Evolutionary conservation across 2,888 invertebrate species (phyloP).

Genomic region (Apamea monoglypha): DNA sequence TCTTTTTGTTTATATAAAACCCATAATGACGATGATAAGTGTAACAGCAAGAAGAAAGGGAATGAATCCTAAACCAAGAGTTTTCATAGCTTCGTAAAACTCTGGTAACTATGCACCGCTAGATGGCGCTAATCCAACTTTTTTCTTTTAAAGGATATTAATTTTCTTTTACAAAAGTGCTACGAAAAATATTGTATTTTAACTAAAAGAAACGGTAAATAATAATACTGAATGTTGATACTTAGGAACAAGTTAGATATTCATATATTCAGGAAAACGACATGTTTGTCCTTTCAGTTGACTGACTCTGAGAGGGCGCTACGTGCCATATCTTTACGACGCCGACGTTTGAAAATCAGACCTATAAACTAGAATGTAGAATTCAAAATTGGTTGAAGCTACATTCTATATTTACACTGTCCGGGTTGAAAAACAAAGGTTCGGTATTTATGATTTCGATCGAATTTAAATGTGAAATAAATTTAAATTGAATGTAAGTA

Average conservation of each 20-base stretch:
- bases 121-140: slow-evolving; percentile 53
- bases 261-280: slow-evolving; percentile 47
- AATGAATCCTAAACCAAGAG: neutral
- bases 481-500: slow-evolving; percentile 30
- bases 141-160: neutral
- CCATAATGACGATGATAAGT: neutral
- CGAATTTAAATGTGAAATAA: slow-evolving; percentile 48
- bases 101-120: slow-evolving; percentile 34
- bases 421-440: slow-evolving; percentile 56
- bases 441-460: slow-evolving; percentile 45
- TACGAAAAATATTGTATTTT: neutral
- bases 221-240: neutral
- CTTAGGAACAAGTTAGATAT: slow-evolving; percentile 16
- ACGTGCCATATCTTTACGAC: neutral
- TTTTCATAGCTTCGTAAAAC: slow-evolving; percentile 13
- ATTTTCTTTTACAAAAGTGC: neutral
- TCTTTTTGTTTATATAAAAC: neutral
- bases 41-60: no score
- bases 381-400: neutral
- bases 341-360: neutral
- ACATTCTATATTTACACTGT: slow-evolving; percentile 37
- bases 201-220: neutral
- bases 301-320: slow-evolving; percentile 57
- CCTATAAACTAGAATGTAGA: accelerated
- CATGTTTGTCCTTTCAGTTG: slow-evolving; percentile 51